These are phyloP conservation scores for Steinernema scapterisci DNA, from an alignment of 2,888 invertebrate species.

Conservation along the genomic window DNA sequence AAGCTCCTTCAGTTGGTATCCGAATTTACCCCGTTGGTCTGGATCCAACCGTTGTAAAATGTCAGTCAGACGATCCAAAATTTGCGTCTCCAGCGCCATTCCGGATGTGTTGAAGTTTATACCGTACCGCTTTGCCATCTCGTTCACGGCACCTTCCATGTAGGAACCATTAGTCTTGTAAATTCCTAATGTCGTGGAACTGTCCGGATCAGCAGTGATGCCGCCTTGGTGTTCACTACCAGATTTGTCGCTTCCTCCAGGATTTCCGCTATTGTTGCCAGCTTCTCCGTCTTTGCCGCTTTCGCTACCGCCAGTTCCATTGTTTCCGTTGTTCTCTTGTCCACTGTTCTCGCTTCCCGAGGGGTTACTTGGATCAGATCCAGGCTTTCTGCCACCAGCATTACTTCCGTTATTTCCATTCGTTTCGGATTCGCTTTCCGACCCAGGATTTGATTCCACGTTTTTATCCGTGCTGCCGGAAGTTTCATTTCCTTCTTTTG, in stretches of 20 bases:
- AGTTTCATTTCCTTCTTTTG: background rate
- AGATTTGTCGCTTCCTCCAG: background rate
- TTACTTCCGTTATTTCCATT: background rate
- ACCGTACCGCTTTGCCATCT: constrained; percentile 33
- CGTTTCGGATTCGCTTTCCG: too few relatives aligned
- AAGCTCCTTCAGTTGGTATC: constrained; percentile 34
- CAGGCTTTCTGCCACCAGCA: background rate
- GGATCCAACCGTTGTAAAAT: constrained; percentile 34
- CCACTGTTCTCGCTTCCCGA: background rate
- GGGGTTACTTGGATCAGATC: background rate
- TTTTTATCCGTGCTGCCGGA: background rate
- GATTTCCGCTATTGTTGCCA: background rate
- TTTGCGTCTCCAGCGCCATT: constrained; percentile 35
- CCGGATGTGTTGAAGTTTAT: constrained; percentile 14
- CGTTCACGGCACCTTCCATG: background rate
- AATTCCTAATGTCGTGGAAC: constrained; percentile 15
- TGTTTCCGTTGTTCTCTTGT: background rate
- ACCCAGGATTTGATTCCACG: background rate
- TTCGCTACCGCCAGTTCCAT: background rate
- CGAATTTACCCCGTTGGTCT: constrained; percentile 25
- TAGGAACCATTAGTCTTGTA: constrained; percentile 32
- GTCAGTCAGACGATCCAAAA: constrained; percentile 34
- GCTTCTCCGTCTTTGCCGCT: background rate
- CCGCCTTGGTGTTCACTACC: background rate
- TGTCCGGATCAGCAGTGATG: background rate